Evolutionary conservation across 2,797 vertebrate species (phyloP).

Genomic region (Neomorphus geoffroyi): DNA sequence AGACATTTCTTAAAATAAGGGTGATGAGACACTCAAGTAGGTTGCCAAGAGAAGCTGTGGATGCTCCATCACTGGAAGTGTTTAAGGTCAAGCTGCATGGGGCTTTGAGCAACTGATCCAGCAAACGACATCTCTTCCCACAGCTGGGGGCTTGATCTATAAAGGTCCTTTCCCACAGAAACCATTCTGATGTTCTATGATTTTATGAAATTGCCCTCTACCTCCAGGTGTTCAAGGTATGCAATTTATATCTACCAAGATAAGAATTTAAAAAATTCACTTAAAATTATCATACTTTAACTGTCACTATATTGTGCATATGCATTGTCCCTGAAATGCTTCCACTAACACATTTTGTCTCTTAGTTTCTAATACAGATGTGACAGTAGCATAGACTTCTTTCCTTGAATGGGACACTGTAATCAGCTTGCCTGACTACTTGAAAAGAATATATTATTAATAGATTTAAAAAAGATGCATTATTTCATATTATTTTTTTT

Average conservation of each 20-base stretch:
- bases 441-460: not conserved
- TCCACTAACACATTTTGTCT: not conserved
- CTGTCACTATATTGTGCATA: not conserved
- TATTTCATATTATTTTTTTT: constrained; percentile 56
- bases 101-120: not conserved
- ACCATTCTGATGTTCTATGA: not conserved
- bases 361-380: not conserved
- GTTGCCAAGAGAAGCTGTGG: not conserved
- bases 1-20: not conserved
- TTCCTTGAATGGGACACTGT: not conserved
- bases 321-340: not conserved
- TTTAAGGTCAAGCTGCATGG: not conserved
- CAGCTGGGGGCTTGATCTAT: not conserved
- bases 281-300: not conserved
- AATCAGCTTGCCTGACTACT: not conserved
- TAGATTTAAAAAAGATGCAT: constrained; percentile 50
- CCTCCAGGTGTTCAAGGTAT: not conserved
- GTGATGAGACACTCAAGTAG: not conserved
- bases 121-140: not conserved
- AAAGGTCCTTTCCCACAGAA: not conserved
- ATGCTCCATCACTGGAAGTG: not conserved
- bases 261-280: not conserved
- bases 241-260: not conserved
- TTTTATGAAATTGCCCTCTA: not conserved
- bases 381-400: not conserved